Evolutionary conservation across 2,113 vertebrate genomes (phyloP), one percentile per base, ranked within the genome.

Genomic region (Aspiorhynchus laticeps): DNA sequence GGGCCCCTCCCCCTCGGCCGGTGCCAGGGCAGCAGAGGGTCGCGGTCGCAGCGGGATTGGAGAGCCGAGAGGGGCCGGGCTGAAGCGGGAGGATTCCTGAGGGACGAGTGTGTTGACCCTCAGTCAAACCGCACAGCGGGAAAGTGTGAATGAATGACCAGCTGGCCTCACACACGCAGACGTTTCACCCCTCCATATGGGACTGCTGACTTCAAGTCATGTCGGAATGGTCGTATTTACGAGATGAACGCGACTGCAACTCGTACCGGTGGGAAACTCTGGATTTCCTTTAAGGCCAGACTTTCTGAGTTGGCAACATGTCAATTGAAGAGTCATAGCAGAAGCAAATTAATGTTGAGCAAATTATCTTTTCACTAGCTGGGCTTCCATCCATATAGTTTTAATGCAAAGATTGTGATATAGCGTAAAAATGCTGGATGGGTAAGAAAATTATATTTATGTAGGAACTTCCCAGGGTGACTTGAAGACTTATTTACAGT

Each of bases 21-120:
- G 88, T 82, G 87, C 89, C 88, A 88, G 86, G 84, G 83, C 79
- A 86, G 46, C 51, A 26, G 24, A 86, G 87, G 76, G 88, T 89
- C 73, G 41, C 6, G 31, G 41, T 75, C 73, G 61, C 88, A 75
- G 85, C 67, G 76, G 81, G 85, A 59, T 63, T 56, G 63, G 88
- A 74, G 86, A 90, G 87, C 86, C 76, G 89, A 76, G 69, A 63
- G 63, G 38, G 21, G 69, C 65, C 38, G 71, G 88, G 87, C 69
- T 73, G 81, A 81, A 84, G 75, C 46, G 36, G 59, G 77, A 84
- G 48, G 63, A 69, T 75, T 28, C 75, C 43, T 26, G 75, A 84
- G 86, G 56, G 77, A 21, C 76, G 63, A 76, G 5, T 51, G 63
- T 33, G 43, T 33, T n/a, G 75, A 83, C 83, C 80, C 80, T 61